Evolutionary conservation across 2,888 invertebrate genomes (phyloP), one percentile per base, ranked within the genome.

Genomic region (Rhingia campestris): DNA sequence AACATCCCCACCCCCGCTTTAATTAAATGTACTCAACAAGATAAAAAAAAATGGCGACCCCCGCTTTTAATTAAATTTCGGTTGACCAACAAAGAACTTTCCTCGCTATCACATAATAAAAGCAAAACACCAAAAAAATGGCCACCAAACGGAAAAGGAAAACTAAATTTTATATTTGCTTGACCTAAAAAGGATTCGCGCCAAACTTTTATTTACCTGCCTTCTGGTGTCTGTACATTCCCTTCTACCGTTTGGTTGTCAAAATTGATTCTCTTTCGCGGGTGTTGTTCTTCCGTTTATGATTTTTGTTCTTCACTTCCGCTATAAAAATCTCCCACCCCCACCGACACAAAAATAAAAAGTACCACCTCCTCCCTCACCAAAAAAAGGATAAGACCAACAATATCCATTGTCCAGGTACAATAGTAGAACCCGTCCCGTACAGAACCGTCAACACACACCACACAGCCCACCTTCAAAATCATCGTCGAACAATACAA

Each of bases 331-430:
- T 35, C n/a, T 32, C 49, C 4, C 47, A 22, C 22, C 22, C 22
- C 22, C 43, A 35, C 6, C 35, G 32, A 33, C 37, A 72, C 6
- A 10, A 59, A 39, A 56, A 43, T 32, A 43, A 49, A 56, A 10
- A 61, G 45, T 45, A 74, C 33, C 32, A 61, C 22, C 22, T 22
- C 22, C 22, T 22, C 22, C 30, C 10, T 49, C 30, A 12, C 14
- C 6, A 63, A 63, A 32, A 59, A 59, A 39, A 41, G 4, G 14
- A 66, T 58, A 75, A 67, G 63, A 82, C 73, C 82, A 73, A 72
- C 32, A 67, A 73, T 79, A 58, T 56, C 63, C 82, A 69, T 82
- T 82, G 79, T 82, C 77, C 77, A 4, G 35, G 47, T 35, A 39
- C 39, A 54, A 63, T 63, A 63, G 54, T 47, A 49, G 39, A 54